These are phyloP conservation scores for Eupithecia subfuscata DNA, from an alignment of 2,888 invertebrate genomes.

Conservation along the genomic window DNA sequence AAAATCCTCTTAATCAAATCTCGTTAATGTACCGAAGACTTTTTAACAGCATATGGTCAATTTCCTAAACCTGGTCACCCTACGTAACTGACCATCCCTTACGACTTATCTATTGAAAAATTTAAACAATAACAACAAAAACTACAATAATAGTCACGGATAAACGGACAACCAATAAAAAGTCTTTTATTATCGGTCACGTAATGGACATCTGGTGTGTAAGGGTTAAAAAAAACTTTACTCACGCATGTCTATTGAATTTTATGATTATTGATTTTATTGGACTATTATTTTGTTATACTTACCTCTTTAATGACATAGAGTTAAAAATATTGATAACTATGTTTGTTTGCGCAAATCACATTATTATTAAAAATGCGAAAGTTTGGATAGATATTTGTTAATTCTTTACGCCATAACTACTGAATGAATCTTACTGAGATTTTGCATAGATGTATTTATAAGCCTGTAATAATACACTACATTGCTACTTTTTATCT, in stretches of 20 bases:
- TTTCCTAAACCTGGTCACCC: conserved; percentile 41
- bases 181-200: conserved; percentile 56
- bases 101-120: conserved; percentile 60
- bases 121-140: conserved; percentile 56
- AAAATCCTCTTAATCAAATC: neutral
- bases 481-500: neutral
- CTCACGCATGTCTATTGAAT: conserved; percentile 68
- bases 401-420: neutral
- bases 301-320: too few relatives aligned
- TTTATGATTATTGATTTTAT: conserved; percentile 43
- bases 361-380: neutral
- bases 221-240: conserved; percentile 54
- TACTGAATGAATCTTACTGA: neutral
- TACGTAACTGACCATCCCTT: conserved; percentile 61
- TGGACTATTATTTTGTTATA: neutral
- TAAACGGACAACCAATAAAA: conserved; percentile 61
- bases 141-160: conserved; percentile 50
- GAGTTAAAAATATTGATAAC: too few relatives aligned
- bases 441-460: neutral
- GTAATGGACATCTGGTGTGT: conserved; percentile 63
- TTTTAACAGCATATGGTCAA: neutral
- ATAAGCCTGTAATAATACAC: neutral
- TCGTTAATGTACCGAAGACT: neutral
- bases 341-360: too few relatives aligned
- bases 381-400: neutral